Percentiles rank a stretch among this genome's conserved stretches.
Evolutionary conservation across 2,113 vertebrate species (phyloP).

Genomic region (Cyphomyrus plagiostoma): DNA sequence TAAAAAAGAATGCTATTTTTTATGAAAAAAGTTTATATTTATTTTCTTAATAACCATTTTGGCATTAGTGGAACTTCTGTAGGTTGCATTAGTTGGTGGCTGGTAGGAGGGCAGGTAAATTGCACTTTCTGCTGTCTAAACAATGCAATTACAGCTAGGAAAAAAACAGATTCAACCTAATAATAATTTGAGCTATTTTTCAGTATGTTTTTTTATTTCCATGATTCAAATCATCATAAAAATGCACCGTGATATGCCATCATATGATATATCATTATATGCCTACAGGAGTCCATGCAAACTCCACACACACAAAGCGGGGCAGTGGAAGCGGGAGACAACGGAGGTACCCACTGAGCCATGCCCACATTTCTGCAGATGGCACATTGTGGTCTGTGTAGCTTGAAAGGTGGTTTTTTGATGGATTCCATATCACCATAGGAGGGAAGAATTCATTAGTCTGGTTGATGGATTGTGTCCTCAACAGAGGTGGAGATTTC

Average conservation of each 20-base stretch:
- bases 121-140: background rate
- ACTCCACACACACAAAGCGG: background rate
- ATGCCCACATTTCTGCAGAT: background rate
- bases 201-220: background rate
- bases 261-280: background rate
- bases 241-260: background rate
- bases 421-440: background rate
- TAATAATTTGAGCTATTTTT: background rate
- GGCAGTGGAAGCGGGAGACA: background rate
- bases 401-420: background rate
- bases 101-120: background rate
- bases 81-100: background rate
- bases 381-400: background rate
- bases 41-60: background rate
- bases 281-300: background rate
- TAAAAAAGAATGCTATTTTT: background rate
- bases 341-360: background rate
- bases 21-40: background rate
- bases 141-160: background rate
- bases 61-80: background rate
- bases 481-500: background rate
- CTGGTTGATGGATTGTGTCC: background rate
- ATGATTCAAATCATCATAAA: background rate
- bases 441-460: background rate
- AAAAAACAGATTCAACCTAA: background rate